These are phyloP conservation scores for Diachrysia chrysitis DNA, from an alignment of 2,888 invertebrate species.

Conservation along the genomic window DNA sequence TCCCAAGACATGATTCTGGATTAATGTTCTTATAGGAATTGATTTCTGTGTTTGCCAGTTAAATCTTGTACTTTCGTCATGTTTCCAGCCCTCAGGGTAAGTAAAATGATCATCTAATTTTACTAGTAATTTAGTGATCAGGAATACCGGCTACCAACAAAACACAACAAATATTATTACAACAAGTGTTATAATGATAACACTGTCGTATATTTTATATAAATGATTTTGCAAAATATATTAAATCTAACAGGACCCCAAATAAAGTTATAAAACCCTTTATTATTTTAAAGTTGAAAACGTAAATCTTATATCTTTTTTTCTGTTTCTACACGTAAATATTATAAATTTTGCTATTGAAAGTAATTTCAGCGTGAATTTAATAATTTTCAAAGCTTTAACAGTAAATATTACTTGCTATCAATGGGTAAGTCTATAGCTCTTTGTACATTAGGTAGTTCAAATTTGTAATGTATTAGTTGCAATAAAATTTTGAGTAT, in stretches of 20 bases:
- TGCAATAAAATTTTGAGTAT: too few species aligned
- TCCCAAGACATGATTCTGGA: neutral
- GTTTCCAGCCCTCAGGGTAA: slow-evolving; percentile 35
- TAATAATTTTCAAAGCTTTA: neutral
- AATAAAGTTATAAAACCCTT: too few species aligned
- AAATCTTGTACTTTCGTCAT: slow-evolving; percentile 7
- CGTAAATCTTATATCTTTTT: too few species aligned
- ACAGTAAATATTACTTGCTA: neutral
- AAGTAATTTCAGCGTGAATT: neutral
- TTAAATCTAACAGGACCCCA: too few species aligned
- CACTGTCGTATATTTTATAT: too few species aligned
- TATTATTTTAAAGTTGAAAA: too few species aligned
- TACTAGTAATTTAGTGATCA: neutral
- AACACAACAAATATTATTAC: neutral
- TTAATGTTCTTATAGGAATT: neutral
- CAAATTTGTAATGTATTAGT: neutral
- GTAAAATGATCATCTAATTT: slow-evolving; percentile 7
- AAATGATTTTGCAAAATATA: too few species aligned
- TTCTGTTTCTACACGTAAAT: neutral
- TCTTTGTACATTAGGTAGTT: neutral
- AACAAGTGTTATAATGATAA: neutral
- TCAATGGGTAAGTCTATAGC: neutral
- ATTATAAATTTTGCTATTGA: neutral
- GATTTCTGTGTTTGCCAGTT: neutral
- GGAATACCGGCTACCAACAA: neutral